Conservation (phyloP, 2,888 invertebrate genomes). For the Silvanus unidentatus region DNA sequence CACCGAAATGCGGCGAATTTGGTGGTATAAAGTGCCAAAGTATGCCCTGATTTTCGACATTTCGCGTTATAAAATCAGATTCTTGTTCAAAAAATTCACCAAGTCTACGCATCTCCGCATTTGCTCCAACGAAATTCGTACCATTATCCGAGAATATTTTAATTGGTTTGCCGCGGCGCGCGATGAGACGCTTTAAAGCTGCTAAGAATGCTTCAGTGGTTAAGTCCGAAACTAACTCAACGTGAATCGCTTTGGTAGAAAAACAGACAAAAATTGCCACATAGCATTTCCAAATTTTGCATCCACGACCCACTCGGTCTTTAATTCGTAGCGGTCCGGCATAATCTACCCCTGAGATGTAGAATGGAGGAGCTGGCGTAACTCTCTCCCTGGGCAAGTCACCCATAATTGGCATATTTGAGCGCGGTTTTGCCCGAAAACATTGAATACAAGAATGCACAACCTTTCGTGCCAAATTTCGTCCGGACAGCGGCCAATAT, state of each 20-base stretch:
- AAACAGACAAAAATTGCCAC: neutral
- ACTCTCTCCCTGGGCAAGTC: neutral
- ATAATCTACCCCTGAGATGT: neutral
- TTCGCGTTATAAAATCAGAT: neutral
- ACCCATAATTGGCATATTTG: neutral
- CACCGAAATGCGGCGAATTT: slow-evolving; percentile 16
- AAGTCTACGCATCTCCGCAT: neutral
- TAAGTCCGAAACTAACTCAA: slow-evolving; percentile 4
- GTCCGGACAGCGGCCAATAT: no score
- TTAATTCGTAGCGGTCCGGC: neutral
- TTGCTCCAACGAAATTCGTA: slow-evolving; percentile 7
- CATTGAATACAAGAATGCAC: neutral
- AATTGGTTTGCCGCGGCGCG: slow-evolving; percentile 8
- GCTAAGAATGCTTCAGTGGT: slow-evolving; percentile 5
- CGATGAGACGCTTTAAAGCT: slow-evolving; percentile 1
- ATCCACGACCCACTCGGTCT: neutral
- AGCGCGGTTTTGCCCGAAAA: neutral
- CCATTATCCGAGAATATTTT: slow-evolving; percentile 6
- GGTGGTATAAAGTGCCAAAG: slow-evolving; percentile 14
- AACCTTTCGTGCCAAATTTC: no score
- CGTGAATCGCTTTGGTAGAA: slow-evolving; percentile 5
- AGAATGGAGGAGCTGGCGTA: no score
- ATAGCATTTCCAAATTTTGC: neutral
- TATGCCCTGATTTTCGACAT: slow-evolving; percentile 3
- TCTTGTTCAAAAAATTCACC: neutral